Evolutionary conservation across 2,113 vertebrate genomes (phyloP).

Genomic region (Mesoclemmys tuberculata): DNA sequence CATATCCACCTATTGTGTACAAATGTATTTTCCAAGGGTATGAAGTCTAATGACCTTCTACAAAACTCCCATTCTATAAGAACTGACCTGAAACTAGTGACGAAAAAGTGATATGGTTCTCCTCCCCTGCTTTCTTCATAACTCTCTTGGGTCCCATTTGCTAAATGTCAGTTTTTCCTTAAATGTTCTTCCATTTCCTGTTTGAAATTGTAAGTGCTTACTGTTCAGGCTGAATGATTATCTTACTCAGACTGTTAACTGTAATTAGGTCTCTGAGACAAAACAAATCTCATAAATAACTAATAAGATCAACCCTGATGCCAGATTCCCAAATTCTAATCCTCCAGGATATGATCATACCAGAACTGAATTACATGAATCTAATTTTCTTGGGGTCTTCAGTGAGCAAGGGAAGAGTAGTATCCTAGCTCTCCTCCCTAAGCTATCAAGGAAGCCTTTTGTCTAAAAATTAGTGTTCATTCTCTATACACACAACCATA

Average conservation of each 20-base stretch:
- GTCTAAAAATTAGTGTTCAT: neutral
- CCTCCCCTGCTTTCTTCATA: neutral
- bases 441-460: neutral
- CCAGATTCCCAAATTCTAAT: no score
- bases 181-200: neutral
- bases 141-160: neutral
- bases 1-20: neutral
- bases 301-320: neutral
- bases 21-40: neutral
- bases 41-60: neutral
- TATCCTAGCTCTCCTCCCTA: neutral
- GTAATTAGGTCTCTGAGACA: neutral
- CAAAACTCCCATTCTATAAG: neutral
- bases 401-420: neutral
- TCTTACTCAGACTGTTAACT: neutral
- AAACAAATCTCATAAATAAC: neutral
- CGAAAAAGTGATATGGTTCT: neutral
- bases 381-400: neutral
- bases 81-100: conserved; percentile 1
- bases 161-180: neutral
- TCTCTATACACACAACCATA: neutral
- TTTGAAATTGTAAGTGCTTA: neutral
- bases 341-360: no score
- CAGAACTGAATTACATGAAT: neutral
- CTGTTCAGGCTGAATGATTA: neutral